Percentiles rank a stretch among this genome's conserved stretches.
These are phyloP conservation scores for Silurus asotus DNA, from an alignment of 2,113 vertebrate species.

Conservation along the genomic window DNA sequence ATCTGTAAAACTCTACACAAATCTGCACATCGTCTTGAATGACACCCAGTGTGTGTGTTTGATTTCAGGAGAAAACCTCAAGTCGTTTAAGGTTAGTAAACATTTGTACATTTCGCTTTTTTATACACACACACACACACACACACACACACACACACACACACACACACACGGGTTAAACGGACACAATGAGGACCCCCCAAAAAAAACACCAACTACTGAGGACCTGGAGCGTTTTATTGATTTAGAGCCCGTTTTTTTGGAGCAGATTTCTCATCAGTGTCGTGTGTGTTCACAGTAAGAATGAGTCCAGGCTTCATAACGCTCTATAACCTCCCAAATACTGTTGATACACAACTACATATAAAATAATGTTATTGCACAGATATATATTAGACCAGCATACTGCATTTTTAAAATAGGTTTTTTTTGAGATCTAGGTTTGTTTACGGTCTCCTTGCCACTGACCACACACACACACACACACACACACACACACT, in stretches of 20 bases:
- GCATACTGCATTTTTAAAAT: neutral
- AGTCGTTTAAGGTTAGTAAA: slow-evolving; percentile 22
- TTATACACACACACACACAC: neutral
- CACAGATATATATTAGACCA: too few species aligned
- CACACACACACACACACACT: slow-evolving; percentile 4
- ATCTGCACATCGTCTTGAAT: neutral
- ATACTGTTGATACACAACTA: neutral
- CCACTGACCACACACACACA: slow-evolving; percentile 5
- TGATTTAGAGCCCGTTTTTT: neutral
- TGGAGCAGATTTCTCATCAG: neutral
- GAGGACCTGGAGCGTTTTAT: neutral
- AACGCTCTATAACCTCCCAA: neutral
- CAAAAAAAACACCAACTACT: neutral
- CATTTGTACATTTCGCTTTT: neutral
- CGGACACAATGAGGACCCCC: neutral
- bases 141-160: neutral
- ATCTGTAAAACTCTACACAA: neutral
- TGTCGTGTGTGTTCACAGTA: neutral
- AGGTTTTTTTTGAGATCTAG: neutral
- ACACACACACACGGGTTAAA: neutral
- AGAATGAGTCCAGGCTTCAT: neutral
- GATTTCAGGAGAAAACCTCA: neutral
- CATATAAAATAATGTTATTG: too few species aligned
- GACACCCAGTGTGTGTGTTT: slow-evolving; percentile 2
- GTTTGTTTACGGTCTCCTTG: slow-evolving; percentile 4